Evolutionary conservation across 2,113 vertebrate species (phyloP).

Genomic region (Probosciger aterrimus): DNA sequence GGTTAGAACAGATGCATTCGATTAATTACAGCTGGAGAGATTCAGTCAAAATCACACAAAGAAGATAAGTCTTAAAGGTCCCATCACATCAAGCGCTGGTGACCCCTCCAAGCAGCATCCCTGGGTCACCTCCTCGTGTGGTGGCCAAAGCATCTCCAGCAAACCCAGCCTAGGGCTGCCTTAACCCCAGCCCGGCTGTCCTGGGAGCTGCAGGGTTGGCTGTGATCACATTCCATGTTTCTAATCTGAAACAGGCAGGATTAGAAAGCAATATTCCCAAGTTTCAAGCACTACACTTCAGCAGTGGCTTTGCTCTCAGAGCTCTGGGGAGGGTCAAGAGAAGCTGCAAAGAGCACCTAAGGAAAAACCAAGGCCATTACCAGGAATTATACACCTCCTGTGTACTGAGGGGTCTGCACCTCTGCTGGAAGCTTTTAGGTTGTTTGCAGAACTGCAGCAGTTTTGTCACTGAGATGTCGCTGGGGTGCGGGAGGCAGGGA

Average conservation of each 20-base stretch:
- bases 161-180: neutral
- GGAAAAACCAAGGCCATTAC: neutral
- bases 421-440: neutral
- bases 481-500: rapidly evolving
- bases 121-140: rapidly evolving
- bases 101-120: neutral
- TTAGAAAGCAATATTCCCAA: neutral
- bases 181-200: neutral
- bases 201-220: neutral
- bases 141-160: neutral
- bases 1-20: conserved; percentile 84
- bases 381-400: neutral
- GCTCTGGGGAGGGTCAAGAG: neutral
- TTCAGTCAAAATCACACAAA: neutral
- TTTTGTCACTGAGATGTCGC: neutral
- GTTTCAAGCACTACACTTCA: neutral
- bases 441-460: neutral
- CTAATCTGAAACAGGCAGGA: neutral
- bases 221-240: neutral
- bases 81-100: neutral
- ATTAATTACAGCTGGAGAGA: conserved; percentile 86
- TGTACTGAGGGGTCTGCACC: neutral
- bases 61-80: conserved; percentile 32
- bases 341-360: neutral
- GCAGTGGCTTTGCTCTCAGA: neutral